Conservation (phyloP, 1,140 invertebrate genomes). For the Ganaspis sp. region DNA sequence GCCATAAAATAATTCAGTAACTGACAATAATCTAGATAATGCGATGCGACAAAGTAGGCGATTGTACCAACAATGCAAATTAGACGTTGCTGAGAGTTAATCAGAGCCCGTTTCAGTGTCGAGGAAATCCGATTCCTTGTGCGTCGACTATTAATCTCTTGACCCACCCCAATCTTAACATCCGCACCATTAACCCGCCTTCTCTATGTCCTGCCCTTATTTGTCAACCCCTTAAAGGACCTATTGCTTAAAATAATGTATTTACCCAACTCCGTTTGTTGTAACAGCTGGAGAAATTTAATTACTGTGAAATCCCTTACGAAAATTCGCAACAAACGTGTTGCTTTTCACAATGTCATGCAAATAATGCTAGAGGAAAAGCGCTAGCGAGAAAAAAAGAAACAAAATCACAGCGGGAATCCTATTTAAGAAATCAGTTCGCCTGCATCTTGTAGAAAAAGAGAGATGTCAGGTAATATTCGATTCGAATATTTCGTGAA, state of each 20-base stretch:
- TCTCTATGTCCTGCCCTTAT: constrained; percentile 10
- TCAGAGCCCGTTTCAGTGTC: neutral
- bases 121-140: constrained; percentile 24
- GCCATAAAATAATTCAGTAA: neutral
- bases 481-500: no score
- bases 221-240: neutral
- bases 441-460: no score
- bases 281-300: neutral
- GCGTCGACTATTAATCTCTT: constrained; percentile 25
- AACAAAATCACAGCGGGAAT: no score
- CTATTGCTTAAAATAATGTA: neutral
- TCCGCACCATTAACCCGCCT: neutral
- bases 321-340: no score
- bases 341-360: no score
- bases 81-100: neutral
- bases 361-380: no score
- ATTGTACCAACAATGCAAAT: constrained; percentile 1
- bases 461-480: no score
- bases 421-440: no score
- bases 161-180: constrained; percentile 22
- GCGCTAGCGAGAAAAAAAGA: no score
- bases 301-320: neutral
- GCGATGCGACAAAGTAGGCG: neutral
- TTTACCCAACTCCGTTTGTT: neutral
- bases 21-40: no score